Evolutionary conservation across 2,888 invertebrate species (phyloP).

Genomic region (Chalcis sispes): DNA sequence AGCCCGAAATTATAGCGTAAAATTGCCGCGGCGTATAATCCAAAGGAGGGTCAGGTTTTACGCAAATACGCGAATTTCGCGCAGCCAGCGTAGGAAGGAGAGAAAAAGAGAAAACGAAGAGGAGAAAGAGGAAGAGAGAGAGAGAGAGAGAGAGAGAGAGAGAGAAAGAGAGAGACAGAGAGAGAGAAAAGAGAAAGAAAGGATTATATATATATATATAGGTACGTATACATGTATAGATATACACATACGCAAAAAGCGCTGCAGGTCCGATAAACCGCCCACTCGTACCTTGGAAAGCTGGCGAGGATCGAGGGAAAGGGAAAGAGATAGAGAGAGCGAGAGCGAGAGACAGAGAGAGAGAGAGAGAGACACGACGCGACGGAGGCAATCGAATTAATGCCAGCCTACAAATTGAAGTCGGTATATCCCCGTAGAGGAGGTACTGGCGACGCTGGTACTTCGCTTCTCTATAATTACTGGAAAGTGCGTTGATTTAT

Average conservation of each 20-base stretch:
- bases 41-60: conserved; percentile 36
- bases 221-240: conserved; percentile 4
- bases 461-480: conserved; percentile 67
- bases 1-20: background rate
- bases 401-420: conserved; percentile 73
- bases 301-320: background rate
- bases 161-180: background rate
- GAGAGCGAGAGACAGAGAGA: background rate
- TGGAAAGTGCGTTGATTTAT: conserved; percentile 64
- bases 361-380: conserved; percentile 44
- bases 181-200: no score
- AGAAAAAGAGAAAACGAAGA: no score
- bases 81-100: no score
- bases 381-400: conserved; percentile 72
- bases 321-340: no score
- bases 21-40: conserved; percentile 16
- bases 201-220: conserved; percentile 7
- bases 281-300: conserved; percentile 67
- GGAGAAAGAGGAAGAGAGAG: conserved; percentile 10
- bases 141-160: background rate
- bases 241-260: background rate
- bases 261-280: conserved; percentile 67
- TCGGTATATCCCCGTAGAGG: conserved; percentile 56
- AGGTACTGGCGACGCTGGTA: conserved; percentile 52
- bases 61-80: conserved; percentile 52